phyloP scores from a whole-genome alignment of 92 coral and sea anemone genomes.

The Actinostola sp. region DNA sequence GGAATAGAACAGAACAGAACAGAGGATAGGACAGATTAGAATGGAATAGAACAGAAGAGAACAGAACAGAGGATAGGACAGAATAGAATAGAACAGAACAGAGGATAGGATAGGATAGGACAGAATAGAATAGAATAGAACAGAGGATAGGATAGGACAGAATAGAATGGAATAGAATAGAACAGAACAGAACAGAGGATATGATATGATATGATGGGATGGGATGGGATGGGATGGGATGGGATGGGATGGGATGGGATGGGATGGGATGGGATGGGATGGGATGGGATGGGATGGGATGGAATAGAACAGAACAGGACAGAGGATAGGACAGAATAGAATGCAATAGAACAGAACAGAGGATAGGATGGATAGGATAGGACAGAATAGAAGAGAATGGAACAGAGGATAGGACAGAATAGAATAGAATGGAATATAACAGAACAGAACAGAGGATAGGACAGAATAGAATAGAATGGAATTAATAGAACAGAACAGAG shows the following conservation, averaged over 20 bases:
- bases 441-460: neutral
- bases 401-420: neutral
- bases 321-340: neutral
- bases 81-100: slow-evolving; percentile 6
- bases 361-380: slow-evolving; percentile 2
- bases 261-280: neutral
- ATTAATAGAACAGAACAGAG: slow-evolving; percentile 1
- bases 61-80: slow-evolving; percentile 1
- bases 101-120: no score
- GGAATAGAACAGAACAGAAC: slow-evolving; percentile 1
- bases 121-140: no score
- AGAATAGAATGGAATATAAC: no score
- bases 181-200: no score
- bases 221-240: neutral
- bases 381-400: neutral
- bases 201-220: no score
- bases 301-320: no score
- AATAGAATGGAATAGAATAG: no score
- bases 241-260: neutral
- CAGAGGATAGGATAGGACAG: no score
- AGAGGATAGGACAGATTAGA: neutral
- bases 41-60: slow-evolving; percentile 7
- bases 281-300: no score
- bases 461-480: slow-evolving; percentile 4
- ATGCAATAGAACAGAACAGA: slow-evolving; percentile 1